These are phyloP conservation scores for Pardalotus punctatus DNA, from an alignment of 2,113 vertebrate species.

Conservation along the genomic window DNA sequence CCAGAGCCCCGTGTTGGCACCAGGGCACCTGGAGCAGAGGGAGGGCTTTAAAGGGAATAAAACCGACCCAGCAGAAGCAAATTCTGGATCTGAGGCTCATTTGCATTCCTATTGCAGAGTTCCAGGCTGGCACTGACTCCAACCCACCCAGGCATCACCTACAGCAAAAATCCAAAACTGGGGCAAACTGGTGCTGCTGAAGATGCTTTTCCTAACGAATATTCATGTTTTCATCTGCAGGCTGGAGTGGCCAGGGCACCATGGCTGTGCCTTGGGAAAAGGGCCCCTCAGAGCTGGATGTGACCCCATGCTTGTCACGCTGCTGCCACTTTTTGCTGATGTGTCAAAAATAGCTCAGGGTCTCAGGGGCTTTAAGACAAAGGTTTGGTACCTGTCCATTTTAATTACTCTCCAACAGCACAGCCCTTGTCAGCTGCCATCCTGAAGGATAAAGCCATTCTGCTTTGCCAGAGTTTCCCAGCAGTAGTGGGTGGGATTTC, in stretches of 20 bases:
- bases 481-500: neutral
- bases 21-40: neutral
- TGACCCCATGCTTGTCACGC: neutral
- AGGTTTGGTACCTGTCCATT: neutral
- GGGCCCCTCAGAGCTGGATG: rapidly evolving
- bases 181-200: neutral
- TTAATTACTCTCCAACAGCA: neutral
- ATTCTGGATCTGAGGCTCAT: neutral
- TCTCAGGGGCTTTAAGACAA: neutral
- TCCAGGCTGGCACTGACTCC: neutral
- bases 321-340: neutral
- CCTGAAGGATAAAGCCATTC: neutral
- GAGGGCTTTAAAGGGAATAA: neutral
- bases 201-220: neutral
- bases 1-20: neutral
- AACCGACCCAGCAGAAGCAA: neutral
- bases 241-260: neutral
- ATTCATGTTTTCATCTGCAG: neutral
- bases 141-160: neutral
- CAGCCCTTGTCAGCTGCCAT: neutral
- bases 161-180: neutral
- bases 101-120: neutral
- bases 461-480: neutral
- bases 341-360: neutral
- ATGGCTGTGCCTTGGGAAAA: neutral